Base-by-base conservation (phyloP, 2,888 invertebrate genomes). In the Phanerotoma sp. region DNA sequence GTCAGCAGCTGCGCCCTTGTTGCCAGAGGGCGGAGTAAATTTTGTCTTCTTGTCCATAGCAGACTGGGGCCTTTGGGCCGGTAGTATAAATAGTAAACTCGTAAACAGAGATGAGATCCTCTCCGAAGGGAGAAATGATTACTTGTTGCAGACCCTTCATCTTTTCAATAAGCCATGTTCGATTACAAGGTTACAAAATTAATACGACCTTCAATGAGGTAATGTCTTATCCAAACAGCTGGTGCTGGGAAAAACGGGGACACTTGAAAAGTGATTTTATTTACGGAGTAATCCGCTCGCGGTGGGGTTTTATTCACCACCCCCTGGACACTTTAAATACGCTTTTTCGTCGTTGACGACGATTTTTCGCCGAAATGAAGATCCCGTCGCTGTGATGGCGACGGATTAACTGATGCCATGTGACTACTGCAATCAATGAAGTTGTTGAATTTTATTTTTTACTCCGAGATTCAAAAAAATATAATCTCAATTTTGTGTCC, bases 81-180 rank as follows among this genome's bases (percentile, higher is more conserved):
- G 22, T 13, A n/a, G 10, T 45, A 28, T 82, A 81, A 79, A 72
- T 76, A 70, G 74, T 45, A 72, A 72, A 78, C 77, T 78, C 79
- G 79, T 80, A 81, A 81, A 81, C 74, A 78, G 80, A 66, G 67
- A 66, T 68, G 56, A 64, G 56, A 60, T 74, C 84, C 83, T 82
- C 83, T 83, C 87, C 88, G 84, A 84, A 80, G 82, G 87, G 87
- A 86, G 87, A 84, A 82, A 82, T 82, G 79, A 81, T 81, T 79
- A 79, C 78, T 82, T 82, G 80, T 80, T 84, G 84, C 83, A 84
- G 79, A 79, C 82, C 81, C 85, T 85, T 87, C 89, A 89, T 89
- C 83, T 86, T 86, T 79, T 80, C 77, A 88, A 83, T 84, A 86
- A 85, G 87, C 88, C 88, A 88, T 88, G 86, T 86, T 87, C 84